These are phyloP conservation scores for Hypomesus transpacificus DNA, from an alignment of 2,113 vertebrate genomes.

Conservation along the genomic window DNA sequence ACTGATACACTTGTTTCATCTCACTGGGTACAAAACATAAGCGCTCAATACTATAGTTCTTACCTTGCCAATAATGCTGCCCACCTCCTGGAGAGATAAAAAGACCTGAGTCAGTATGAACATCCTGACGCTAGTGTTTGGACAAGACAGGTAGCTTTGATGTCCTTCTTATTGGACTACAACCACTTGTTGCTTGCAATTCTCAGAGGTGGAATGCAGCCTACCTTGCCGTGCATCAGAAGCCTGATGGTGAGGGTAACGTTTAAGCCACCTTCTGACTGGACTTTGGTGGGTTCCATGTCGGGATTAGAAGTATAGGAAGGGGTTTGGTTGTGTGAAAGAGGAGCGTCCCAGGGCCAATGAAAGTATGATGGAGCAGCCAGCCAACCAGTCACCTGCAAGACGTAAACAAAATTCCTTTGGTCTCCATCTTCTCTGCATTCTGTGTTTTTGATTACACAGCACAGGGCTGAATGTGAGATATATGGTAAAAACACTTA, in stretches of 20 bases:
- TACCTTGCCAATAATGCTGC: constrained; percentile 99
- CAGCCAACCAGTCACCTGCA: constrained; percentile 78
- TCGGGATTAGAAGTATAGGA: constrained; percentile 67
- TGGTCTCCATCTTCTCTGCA: too few species aligned
- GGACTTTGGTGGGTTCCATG: constrained; percentile 96
- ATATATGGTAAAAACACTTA: too few species aligned
- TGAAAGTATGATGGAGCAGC: constrained; percentile 67
- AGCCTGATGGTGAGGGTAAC: constrained; percentile 97
- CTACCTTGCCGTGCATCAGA: constrained; percentile 98
- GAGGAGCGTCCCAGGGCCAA: constrained; percentile 58
- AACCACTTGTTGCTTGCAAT: too few species aligned
- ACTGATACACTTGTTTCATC: too few species aligned
- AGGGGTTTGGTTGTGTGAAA: constrained; percentile 57
- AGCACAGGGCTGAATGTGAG: too few species aligned
- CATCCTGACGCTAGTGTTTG: neutral
- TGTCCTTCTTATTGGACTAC: too few species aligned
- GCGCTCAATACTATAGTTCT: neutral
- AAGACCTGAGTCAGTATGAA: constrained; percentile 1
- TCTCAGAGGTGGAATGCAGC: neutral
- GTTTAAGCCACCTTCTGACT: constrained; percentile 94
- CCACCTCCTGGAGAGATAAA: constrained; percentile 84
- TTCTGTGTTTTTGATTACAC: too few species aligned
- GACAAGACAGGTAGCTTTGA: too few species aligned
- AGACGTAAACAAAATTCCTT: neutral
- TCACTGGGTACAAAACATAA: too few species aligned